Evolutionary conservation across 1,140 invertebrate genomes (phyloP).

Genomic region (Drosophila rhopaloa): DNA sequence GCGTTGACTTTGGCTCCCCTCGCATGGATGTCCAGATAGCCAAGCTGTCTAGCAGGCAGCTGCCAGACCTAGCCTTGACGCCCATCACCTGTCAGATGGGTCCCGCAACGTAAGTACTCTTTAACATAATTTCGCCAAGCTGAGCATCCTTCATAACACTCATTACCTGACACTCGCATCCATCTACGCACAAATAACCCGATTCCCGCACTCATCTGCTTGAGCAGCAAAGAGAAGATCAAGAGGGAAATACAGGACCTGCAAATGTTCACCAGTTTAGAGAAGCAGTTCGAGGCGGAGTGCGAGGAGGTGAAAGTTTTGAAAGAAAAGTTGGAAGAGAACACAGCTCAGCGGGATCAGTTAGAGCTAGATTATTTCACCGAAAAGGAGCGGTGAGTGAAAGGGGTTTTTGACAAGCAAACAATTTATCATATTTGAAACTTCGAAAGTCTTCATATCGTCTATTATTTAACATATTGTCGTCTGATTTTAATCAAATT

Average conservation of each 20-base stretch:
- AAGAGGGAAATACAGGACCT: conserved; percentile 61
- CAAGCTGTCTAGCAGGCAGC: not conserved
- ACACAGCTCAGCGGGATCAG: conserved; percentile 39
- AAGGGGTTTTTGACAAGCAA: not conserved
- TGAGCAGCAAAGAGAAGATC: conserved; percentile 46
- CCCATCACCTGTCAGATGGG: conserved; percentile 31
- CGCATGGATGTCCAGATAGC: not conserved
- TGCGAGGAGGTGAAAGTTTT: conserved; percentile 45
- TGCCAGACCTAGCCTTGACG: conserved; percentile 40
- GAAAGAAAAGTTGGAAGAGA: conserved; percentile 35
- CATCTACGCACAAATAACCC: conserved; percentile 2
- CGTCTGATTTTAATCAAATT: not conserved
- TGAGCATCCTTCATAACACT: conserved; percentile 7
- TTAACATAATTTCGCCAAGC: not conserved
- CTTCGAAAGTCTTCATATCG: too few species aligned
- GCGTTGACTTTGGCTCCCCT: conserved; percentile 37
- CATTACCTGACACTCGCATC: conserved; percentile 9
- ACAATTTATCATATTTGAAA: not conserved
- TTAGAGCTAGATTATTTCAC: conserved; percentile 50
- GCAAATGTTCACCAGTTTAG: conserved; percentile 65
- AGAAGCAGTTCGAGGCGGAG: conserved; percentile 57
- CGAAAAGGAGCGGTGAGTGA: conserved; percentile 64
- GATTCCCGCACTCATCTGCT: conserved; percentile 2
- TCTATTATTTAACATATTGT: not conserved
- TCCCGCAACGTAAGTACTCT: conserved; percentile 41